A percentile compares a stretch with the other conserved stretches of the same genome.
These are phyloP conservation scores for Pterocles burchelli DNA, from an alignment of 2,113 vertebrate species.

Conservation along the genomic window DNA sequence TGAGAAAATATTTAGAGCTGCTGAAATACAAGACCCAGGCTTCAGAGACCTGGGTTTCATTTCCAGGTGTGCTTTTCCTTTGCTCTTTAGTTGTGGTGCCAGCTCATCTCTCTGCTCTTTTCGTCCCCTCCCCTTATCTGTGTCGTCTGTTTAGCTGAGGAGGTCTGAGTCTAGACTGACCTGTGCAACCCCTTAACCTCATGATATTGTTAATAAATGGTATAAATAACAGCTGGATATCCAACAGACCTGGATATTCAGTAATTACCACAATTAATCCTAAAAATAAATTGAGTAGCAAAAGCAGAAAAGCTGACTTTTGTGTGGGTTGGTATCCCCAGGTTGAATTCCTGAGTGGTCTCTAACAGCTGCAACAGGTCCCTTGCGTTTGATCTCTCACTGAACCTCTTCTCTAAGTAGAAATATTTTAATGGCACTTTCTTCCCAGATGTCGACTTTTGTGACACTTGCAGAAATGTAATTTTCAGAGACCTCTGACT, in stretches of 20 bases:
- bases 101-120: not conserved
- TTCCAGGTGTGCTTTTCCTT: not conserved
- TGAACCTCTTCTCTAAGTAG: not conserved
- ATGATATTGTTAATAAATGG: not conserved
- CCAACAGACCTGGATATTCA: not conserved
- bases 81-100: not conserved
- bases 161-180: not conserved
- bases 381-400: not conserved
- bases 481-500: slow-evolving; percentile 48
- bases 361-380: not conserved
- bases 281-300: not conserved
- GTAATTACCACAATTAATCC: not conserved
- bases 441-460: not conserved
- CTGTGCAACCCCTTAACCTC: not conserved
- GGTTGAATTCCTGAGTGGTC: not conserved
- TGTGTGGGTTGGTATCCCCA: not conserved
- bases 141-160: not conserved
- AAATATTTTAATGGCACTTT: slow-evolving; percentile 5
- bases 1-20: not conserved
- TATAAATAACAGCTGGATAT: not conserved
- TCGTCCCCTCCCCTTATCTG: not conserved
- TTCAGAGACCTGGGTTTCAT: not conserved
- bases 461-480: slow-evolving; percentile 3
- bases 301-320: not conserved
- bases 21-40: not conserved